Evolutionary conservation across 2,888 invertebrate species (phyloP).

Genomic region (Slavum lentiscoides): DNA sequence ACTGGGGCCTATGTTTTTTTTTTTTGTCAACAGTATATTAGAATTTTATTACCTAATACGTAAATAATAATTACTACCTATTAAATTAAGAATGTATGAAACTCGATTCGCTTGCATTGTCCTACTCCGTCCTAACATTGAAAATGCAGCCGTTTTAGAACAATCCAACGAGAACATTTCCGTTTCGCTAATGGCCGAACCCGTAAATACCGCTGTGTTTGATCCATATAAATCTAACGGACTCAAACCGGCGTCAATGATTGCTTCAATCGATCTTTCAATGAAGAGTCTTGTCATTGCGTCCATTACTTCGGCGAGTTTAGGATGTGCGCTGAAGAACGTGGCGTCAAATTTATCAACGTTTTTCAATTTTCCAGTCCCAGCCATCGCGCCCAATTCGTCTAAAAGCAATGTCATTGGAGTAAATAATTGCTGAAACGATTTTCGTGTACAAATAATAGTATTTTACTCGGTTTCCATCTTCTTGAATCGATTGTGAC

Average conservation of each 20-base stretch:
- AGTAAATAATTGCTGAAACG: background rate
- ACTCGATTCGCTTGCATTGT: slow-evolving; percentile 68
- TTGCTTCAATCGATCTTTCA: slow-evolving; percentile 62
- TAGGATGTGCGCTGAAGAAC: slow-evolving; percentile 62
- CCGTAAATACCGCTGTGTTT: slow-evolving; percentile 61
- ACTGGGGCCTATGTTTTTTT: slow-evolving; percentile 61
- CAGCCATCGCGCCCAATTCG: slow-evolving; percentile 57
- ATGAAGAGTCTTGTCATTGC: slow-evolving; percentile 61
- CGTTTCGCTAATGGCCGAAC: slow-evolving; percentile 61
- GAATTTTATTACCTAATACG: too few species aligned
- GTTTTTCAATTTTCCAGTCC: slow-evolving; percentile 59
- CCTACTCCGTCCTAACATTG: slow-evolving; percentile 68
- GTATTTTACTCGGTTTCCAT: slow-evolving; percentile 41
- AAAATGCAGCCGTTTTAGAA: slow-evolving; percentile 63
- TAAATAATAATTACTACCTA: slow-evolving; percentile 59
- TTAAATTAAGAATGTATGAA: slow-evolving; percentile 67
- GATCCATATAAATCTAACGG: slow-evolving; percentile 60
- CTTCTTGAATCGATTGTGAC: slow-evolving; percentile 52
- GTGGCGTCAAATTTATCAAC: slow-evolving; percentile 61
- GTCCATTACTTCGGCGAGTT: slow-evolving; percentile 61
- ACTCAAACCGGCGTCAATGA: slow-evolving; percentile 62
- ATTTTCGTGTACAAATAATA: background rate
- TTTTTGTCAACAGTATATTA: background rate
- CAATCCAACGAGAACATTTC: slow-evolving; percentile 57
- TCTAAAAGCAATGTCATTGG: background rate